Base-by-base conservation (phyloP, 2,888 invertebrate species). In the Agriopis leucophaearia region DNA sequence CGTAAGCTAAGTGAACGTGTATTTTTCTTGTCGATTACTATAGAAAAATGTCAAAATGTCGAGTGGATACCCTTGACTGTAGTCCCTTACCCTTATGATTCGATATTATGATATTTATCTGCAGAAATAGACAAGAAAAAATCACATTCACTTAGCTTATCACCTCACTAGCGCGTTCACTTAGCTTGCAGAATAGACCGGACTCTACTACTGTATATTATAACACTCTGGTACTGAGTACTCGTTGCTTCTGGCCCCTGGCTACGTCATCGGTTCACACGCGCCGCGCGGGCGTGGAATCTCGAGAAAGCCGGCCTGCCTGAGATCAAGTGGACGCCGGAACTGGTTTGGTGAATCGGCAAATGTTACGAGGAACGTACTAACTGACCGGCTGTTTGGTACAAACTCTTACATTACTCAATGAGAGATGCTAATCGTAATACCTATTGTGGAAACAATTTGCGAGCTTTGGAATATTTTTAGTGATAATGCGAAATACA, bases 241-340 rank as follows among this genome's bases (percentile, higher is more conserved):
- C 42, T 58, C 40, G 65, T 71, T 67, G 72, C 74, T 73, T 71
- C 64, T 62, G 66, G 63, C 42, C 65, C 36, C 44, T 52, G 54
- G 66, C 69, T 74, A 68, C 73, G 80, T 86, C 84, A 81, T 81
- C 81, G 79, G 82, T 85, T 86, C 82, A 85, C 85, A 85, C 85
- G 81, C 73, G 73, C 75, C 76, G 80, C 76, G 77, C 82, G 79
- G 82, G 78, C 78, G 84, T 82, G 92, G 93, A 92, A 93, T 94
- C 92, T 91, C 86, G 92, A 86, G 93, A 94, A 94, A 94, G 93
- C 93, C 91, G 91, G 90, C 89, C 90, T 88, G 82, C 86, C 78
- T 81, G 82, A 88, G 86, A 88, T 86, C 87, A 89, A 89, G 90
- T 90, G 90, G 89, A 88, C 87, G 83, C 73, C 79, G 81, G 81